These are phyloP conservation scores for Drosophila mayaguana DNA, from an alignment of 2,888 invertebrate genomes.

Conservation along the genomic window DNA sequence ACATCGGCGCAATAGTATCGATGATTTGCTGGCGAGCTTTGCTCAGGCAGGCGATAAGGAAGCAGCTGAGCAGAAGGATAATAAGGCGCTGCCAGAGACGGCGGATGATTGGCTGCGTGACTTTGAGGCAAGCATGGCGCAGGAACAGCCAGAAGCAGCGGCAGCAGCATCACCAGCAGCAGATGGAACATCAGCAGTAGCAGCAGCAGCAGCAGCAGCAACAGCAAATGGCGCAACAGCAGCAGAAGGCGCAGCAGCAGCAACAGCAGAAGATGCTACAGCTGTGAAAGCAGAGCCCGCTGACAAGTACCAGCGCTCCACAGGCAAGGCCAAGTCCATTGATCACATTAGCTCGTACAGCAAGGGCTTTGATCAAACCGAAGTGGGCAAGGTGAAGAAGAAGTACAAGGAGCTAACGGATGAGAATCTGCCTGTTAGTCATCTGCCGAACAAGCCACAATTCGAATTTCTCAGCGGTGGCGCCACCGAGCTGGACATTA, in stretches of 20 bases:
- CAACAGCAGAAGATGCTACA: background rate
- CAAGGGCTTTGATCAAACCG: slow-evolving; percentile 47
- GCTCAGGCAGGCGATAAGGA: slow-evolving; percentile 35
- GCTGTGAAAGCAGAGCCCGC: background rate
- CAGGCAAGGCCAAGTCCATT: background rate
- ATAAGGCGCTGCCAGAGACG: slow-evolving; percentile 38
- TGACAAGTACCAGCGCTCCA: slow-evolving; percentile 27
- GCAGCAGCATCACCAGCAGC: background rate
- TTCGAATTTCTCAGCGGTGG: background rate
- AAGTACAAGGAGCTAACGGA: slow-evolving; percentile 48
- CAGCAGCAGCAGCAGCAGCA: background rate
- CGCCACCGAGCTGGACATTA: slow-evolving; percentile 48
- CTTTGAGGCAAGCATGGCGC: slow-evolving; percentile 34
- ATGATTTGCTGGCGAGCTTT: slow-evolving; percentile 68
- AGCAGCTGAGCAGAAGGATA: slow-evolving; percentile 13
- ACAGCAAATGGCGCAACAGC: background rate
- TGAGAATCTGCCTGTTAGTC: background rate
- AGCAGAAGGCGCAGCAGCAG: background rate
- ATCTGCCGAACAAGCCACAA: background rate
- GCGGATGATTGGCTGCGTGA: slow-evolving; percentile 74
- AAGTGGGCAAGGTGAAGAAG: slow-evolving; percentile 57
- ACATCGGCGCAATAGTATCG: slow-evolving; percentile 68
- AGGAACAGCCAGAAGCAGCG: background rate
- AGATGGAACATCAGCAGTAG: background rate
- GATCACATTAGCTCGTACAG: slow-evolving; percentile 13